Evolutionary conservation across 2,888 invertebrate species (phyloP).

Genomic region (Tenodera sinensis): DNA sequence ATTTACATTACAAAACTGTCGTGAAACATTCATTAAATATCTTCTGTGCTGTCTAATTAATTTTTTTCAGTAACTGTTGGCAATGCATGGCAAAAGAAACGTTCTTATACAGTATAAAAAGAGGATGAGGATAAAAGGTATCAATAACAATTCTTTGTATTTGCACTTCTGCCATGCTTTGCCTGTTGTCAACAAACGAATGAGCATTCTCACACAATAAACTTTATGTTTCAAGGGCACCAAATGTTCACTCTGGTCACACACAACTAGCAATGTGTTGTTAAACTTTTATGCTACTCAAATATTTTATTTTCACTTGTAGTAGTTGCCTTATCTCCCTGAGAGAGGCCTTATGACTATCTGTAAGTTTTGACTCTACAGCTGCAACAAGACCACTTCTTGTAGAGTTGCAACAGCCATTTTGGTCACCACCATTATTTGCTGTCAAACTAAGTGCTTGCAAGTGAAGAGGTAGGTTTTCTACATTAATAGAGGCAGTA

Average conservation of each 20-base stretch:
- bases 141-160: background rate
- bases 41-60: background rate
- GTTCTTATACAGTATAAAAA: background rate
- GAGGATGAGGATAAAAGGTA: background rate
- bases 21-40: background rate
- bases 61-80: background rate
- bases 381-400: conserved; percentile 5
- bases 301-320: conserved; percentile 54
- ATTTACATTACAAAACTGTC: background rate
- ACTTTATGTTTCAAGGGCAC: background rate
- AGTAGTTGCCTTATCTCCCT: conserved; percentile 53
- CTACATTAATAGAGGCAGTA: background rate
- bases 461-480: background rate
- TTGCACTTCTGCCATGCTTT: background rate
- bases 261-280: background rate
- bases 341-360: conserved; percentile 51
- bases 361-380: conserved; percentile 41
- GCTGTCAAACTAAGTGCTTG: conserved; percentile 1
- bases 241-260: background rate
- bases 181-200: background rate
- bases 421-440: conserved; percentile 44
- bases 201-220: background rate
- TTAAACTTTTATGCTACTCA: conserved; percentile 37
- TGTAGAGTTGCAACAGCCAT: conserved; percentile 3
- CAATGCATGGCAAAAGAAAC: background rate